Conservation (phyloP, 2,113 vertebrate species). For the Mesocricetus auratus region DNA sequence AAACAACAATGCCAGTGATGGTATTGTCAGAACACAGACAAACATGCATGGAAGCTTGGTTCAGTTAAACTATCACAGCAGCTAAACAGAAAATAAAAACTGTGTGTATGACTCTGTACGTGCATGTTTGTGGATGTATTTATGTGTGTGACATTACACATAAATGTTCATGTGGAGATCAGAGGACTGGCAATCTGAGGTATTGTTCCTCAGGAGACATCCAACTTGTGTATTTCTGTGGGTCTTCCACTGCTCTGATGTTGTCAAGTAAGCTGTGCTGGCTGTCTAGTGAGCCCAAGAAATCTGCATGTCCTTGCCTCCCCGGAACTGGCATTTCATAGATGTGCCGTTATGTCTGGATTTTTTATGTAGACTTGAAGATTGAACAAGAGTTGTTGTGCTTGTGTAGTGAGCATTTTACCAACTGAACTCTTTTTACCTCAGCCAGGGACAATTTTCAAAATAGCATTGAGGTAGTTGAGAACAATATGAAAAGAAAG, state of each 20-base stretch:
- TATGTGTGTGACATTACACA: background rate
- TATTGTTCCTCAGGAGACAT: background rate
- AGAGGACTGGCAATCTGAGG: background rate
- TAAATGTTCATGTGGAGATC: background rate
- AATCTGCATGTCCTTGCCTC: background rate
- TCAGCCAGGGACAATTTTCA: background rate
- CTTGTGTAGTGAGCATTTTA: background rate
- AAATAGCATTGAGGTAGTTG: background rate
- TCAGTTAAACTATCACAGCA: background rate
- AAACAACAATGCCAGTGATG: background rate
- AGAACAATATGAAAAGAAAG: constrained; percentile 12
- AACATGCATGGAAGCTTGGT: background rate
- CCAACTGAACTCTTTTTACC: background rate
- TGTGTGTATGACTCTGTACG: background rate
- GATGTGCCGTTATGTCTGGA: background rate
- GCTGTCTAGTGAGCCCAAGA: background rate
- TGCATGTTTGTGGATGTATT: background rate
- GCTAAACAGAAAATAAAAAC: background rate
- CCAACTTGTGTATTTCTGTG: too few relatives aligned
- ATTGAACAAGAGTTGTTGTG: background rate
- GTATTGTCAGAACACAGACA: background rate
- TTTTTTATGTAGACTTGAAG: background rate
- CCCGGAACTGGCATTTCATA: too few relatives aligned
- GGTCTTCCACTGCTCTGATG: background rate
- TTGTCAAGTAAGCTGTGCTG: background rate